These are phyloP conservation scores for Protosalanx chinensis DNA, from an alignment of 2,797 vertebrate genomes.

Conservation along the genomic window DNA sequence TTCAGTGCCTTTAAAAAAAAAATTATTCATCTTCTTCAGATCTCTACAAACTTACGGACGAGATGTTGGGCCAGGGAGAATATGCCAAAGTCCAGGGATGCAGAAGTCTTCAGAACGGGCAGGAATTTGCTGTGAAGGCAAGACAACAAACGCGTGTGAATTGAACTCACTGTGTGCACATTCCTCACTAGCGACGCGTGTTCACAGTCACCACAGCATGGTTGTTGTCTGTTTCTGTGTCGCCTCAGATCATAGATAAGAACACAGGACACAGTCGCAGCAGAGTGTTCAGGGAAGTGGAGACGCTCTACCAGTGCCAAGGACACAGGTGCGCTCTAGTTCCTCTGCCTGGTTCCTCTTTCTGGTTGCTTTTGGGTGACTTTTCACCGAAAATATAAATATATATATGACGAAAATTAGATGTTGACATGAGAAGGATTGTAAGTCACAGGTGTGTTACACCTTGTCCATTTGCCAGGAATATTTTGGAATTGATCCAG, in stretches of 20 bases:
- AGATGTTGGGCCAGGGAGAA: slow-evolving; percentile 91
- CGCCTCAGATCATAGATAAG: slow-evolving; percentile 89
- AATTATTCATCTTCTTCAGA: slow-evolving; percentile 62
- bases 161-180: background rate
- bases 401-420: no score
- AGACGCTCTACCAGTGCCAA: slow-evolving; percentile 96
- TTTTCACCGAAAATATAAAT: no score
- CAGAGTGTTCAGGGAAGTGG: slow-evolving; percentile 93
- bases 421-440: no score
- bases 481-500: slow-evolving; percentile 94
- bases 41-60: slow-evolving; percentile 88
- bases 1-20: background rate
- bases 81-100: slow-evolving; percentile 96
- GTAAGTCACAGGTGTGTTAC: no score
- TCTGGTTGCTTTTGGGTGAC: no score
- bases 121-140: slow-evolving; percentile 94
- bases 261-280: slow-evolving; percentile 88
- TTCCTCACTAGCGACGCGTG: no score
- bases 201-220: background rate
- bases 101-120: slow-evolving; percentile 86
- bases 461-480: slow-evolving; percentile 66
- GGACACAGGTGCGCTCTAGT: slow-evolving; percentile 84
- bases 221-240: background rate
- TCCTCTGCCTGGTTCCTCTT: no score
- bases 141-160: slow-evolving; percentile 7